Evolutionary conservation across 2,888 invertebrate genomes (phyloP).

Genomic region (Lacanobia oleracea): DNA sequence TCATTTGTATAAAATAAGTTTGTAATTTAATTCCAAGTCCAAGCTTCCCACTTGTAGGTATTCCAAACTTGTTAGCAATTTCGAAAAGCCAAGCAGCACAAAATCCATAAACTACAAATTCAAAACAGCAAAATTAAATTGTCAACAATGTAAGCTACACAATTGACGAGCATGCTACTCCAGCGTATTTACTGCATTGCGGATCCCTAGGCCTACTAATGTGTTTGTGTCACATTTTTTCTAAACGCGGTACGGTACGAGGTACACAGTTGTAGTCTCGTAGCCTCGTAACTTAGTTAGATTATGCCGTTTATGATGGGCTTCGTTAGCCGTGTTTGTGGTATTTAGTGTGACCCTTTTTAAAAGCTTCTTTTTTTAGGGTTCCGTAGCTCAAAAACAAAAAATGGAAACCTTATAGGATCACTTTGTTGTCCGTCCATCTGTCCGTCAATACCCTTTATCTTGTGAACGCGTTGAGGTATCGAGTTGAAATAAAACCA

Average conservation of each 20-base stretch:
- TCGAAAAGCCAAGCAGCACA: not conserved
- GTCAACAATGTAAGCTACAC: constrained; percentile 42
- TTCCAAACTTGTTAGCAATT: not conserved
- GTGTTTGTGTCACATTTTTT: constrained; percentile 61
- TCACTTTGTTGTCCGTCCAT: too few relatives aligned
- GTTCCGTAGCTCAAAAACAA: too few relatives aligned
- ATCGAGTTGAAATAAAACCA: too few relatives aligned
- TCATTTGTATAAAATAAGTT: too few relatives aligned
- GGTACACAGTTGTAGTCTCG: not conserved
- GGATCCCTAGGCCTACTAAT: constrained; percentile 52
- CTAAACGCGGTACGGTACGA: constrained; percentile 18
- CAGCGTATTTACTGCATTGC: constrained; percentile 65
- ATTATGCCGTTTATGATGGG: constrained; percentile 39
- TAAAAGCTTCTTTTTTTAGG: too few relatives aligned
- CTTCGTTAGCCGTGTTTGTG: constrained; percentile 28
- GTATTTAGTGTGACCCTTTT: constrained; percentile 5
- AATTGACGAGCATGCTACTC: constrained; percentile 57
- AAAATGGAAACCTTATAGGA: too few relatives aligned
- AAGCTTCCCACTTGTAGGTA: not conserved
- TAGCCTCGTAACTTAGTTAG: constrained; percentile 41
- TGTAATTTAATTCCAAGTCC: not conserved
- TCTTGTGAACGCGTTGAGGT: too few relatives aligned
- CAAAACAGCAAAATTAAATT: constrained; percentile 37
- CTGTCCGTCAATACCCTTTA: too few relatives aligned
- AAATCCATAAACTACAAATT: constrained; percentile 17